phyloP scores from a whole-genome alignment of 2,113 vertebrate species.

The Eolophus roseicapilla region DNA sequence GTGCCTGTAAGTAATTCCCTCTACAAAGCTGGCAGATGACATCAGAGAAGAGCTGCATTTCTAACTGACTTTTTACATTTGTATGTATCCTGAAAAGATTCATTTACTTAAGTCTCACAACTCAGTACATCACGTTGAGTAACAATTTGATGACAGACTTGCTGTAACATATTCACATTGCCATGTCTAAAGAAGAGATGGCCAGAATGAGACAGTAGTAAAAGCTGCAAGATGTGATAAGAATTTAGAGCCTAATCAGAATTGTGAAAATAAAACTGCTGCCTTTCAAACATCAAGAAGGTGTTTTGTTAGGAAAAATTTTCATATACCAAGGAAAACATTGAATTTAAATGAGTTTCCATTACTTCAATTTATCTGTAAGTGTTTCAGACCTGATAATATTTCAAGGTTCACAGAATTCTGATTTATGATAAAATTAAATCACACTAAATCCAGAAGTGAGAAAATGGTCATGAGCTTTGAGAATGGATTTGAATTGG shows the following conservation, averaged over 20 bases:
- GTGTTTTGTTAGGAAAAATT: neutral
- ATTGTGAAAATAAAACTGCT: neutral
- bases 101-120: neutral
- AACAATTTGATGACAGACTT: neutral
- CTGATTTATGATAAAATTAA: conserved; percentile 24
- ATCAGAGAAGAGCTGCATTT: neutral
- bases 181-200: neutral
- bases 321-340: neutral
- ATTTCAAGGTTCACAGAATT: conserved; percentile 3
- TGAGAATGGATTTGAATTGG: neutral
- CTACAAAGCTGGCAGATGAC: neutral
- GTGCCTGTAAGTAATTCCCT: neutral
- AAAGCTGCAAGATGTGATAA: neutral
- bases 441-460: neutral
- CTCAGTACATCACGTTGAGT: neutral
- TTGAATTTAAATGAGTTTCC: neutral
- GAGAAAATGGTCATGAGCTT: neutral
- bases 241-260: neutral
- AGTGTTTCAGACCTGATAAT: neutral
- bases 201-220: neutral
- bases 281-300: neutral
- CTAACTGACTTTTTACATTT: neutral
- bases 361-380: conserved; percentile 12
- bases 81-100: neutral
- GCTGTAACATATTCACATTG: neutral